Conservation (phyloP, 2,797 vertebrate species). For the Apogon hyalosoma region DNA sequence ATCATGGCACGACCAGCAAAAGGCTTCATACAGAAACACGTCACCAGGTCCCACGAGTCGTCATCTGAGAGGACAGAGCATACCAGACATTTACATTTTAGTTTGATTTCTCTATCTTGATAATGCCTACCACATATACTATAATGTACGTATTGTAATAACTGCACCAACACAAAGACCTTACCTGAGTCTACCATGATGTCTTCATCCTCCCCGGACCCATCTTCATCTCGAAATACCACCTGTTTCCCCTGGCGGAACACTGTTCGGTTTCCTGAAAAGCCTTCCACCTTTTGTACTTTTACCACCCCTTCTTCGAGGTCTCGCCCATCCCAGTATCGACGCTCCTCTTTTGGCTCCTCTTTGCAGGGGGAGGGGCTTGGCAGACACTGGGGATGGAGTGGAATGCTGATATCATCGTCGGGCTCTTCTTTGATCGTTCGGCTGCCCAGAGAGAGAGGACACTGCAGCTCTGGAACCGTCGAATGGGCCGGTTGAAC, state of each 20-base stretch:
- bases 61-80: conserved; percentile 85
- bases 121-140: not conserved
- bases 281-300: conserved; percentile 79
- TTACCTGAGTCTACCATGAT: conserved; percentile 99
- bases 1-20: conserved; percentile 98
- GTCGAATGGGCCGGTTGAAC: conserved; percentile 50
- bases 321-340: conserved; percentile 74
- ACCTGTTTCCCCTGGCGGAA: conserved; percentile 98
- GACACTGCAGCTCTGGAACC: conserved; percentile 36
- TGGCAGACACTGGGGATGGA: conserved; percentile 69
- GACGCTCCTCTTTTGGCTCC: conserved; percentile 75
- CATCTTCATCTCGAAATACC: conserved; percentile 95
- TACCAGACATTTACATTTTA: not conserved
- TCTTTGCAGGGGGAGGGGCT: conserved; percentile 76
- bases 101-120: not conserved
- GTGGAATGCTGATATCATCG: conserved; percentile 82
- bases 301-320: conserved; percentile 80
- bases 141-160: not conserved
- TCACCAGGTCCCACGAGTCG: conserved; percentile 97
- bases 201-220: conserved; percentile 95
- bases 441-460: conserved; percentile 68
- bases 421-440: conserved; percentile 89
- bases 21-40: conserved; percentile 99
- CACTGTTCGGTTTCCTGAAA: conserved; percentile 88
- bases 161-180: conserved; percentile 14